Conservation (phyloP, 2,888 invertebrate species). For the Cinara cedri region DNA sequence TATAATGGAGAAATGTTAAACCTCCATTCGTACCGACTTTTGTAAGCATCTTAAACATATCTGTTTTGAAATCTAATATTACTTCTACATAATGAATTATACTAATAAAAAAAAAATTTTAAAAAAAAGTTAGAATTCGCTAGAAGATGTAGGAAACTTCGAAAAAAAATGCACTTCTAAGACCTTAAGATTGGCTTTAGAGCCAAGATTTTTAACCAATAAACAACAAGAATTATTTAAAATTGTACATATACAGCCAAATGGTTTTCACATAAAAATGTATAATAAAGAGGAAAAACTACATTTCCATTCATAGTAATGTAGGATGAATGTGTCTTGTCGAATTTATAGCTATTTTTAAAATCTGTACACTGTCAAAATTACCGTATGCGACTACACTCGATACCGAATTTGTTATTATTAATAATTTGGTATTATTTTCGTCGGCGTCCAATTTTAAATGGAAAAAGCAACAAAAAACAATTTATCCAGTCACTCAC, state of each 20-base stretch:
- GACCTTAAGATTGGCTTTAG: conserved; percentile 93
- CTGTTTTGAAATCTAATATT: too few relatives aligned
- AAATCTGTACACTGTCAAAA: too few relatives aligned
- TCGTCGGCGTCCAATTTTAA: too few relatives aligned
- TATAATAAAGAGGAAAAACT: not conserved
- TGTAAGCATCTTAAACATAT: conserved; percentile 71
- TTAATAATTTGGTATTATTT: too few relatives aligned
- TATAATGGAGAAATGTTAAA: conserved; percentile 88
- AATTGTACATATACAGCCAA: conserved; percentile 98
- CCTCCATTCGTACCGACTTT: conserved; percentile 98
- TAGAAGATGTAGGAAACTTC: conserved; percentile 99
- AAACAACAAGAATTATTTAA: conserved; percentile 90
- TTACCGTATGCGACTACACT: too few relatives aligned
- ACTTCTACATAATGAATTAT: not conserved
- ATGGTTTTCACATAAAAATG: conserved; percentile 76
- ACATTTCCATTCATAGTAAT: not conserved
- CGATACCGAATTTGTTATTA: too few relatives aligned
- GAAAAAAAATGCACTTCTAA: conserved; percentile 99
- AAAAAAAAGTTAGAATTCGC: conserved; percentile 73
- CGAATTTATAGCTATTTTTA: too few relatives aligned
- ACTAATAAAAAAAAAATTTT: not conserved
- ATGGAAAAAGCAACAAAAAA: too few relatives aligned
- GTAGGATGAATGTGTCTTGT: too few relatives aligned
- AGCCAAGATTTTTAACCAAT: conserved; percentile 82
- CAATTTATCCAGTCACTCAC: too few relatives aligned